Conservation (phyloP, 1,140 invertebrate genomes). For the Calosoma granatense region DNA sequence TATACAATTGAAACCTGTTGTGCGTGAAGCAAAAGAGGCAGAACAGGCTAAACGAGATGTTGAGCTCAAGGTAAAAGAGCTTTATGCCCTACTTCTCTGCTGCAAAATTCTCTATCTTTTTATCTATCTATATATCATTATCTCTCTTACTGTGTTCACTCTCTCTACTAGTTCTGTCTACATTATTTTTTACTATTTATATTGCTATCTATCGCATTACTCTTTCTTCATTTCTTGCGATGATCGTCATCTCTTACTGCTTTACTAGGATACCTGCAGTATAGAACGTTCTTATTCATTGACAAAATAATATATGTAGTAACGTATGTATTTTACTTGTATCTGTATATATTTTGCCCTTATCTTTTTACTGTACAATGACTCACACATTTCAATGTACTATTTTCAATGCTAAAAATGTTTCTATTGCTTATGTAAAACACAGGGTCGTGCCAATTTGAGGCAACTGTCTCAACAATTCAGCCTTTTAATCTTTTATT, state of each 20-base stretch:
- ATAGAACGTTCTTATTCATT: no score
- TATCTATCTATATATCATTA: constrained; percentile 14
- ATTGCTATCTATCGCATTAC: not conserved
- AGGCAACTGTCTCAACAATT: no score
- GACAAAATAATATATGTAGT: no score
- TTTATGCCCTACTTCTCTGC: constrained; percentile 11
- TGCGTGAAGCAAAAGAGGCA: constrained; percentile 35
- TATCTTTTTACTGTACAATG: no score
- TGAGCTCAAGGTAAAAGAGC: constrained; percentile 31
- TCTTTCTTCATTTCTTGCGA: not conserved
- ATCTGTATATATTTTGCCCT: no score
- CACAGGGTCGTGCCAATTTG: no score
- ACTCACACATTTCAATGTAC: no score
- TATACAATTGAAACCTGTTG: constrained; percentile 50
- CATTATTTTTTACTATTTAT: not conserved
- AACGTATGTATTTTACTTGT: no score
- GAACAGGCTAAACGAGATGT: constrained; percentile 26
- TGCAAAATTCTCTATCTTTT: constrained; percentile 17
- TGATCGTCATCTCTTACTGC: not conserved
- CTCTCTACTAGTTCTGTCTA: constrained; percentile 9
- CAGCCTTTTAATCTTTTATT: no score
- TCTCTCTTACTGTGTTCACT: constrained; percentile 10
- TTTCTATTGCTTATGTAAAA: no score
- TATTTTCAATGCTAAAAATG: no score
- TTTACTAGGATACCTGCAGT: no score